phyloP scores from a whole-genome alignment of 2,113 vertebrate genomes.

The Budorcas taxicolor region DNA sequence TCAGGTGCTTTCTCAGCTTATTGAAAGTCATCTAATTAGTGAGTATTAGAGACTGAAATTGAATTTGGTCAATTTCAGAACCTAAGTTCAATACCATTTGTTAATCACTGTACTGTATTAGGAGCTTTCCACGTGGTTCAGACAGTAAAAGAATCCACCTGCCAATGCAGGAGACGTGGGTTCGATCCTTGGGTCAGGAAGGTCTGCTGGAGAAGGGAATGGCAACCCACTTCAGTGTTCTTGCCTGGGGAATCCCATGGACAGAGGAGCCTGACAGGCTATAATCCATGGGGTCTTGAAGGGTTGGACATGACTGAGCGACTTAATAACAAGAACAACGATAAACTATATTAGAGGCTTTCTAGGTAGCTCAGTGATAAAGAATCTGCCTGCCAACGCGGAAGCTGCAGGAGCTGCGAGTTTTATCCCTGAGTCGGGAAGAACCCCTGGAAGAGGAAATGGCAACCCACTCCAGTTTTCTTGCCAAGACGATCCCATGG shows the following conservation, averaged over 20 bases:
- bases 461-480: not conserved
- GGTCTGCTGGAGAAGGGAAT: not conserved
- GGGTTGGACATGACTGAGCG: not conserved
- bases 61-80: conserved; percentile 4
- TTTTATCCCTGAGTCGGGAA: not conserved
- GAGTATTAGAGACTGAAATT: not conserved
- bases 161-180: not conserved
- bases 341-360: not conserved
- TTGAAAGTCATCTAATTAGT: not conserved
- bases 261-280: not conserved
- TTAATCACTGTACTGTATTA: not conserved
- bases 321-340: not conserved
- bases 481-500: not conserved
- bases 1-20: not conserved
- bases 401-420: not conserved
- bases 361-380: not conserved
- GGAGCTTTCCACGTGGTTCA: not conserved
- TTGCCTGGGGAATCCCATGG: not conserved
- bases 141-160: not conserved
- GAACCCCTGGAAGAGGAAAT: not conserved
- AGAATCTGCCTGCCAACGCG: not conserved
- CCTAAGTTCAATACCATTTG: not conserved
- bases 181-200: not conserved
- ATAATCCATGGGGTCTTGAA: not conserved
- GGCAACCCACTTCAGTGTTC: not conserved